Evolutionary conservation across 2,888 invertebrate species (phyloP), one percentile per base, ranked within the genome.

Genomic region (Syritta pipiens): DNA sequence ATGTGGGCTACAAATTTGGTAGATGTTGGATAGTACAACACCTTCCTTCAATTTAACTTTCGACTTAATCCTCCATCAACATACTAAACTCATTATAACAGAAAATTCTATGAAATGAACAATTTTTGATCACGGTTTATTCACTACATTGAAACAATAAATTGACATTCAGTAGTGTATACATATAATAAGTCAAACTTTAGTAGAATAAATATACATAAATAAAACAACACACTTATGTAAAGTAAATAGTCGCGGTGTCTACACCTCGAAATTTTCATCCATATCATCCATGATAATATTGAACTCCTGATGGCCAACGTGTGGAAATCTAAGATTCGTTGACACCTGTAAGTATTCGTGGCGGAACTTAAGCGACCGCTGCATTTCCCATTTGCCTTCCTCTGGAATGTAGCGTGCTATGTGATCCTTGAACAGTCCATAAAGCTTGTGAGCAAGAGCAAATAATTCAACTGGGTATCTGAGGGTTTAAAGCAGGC

Each of bases 381-480:
- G 57, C n/a, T 65, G 30, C 40, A 55, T 48, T 26, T 37, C 32
- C 82, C 82, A 82, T 32, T 32, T 68, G 0, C 81, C 82, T 4
- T 20, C 40, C 9, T 57, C 53, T 3, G 20, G 20, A 6, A 60
- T n/a, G 30, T 81, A 82, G 4, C 55, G 28, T 19, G 49, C 71
- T 6, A 82, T 62, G n/a, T 72, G 63, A 14, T 82, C 72, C 5
- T 62, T 57, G 42, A 82, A 82, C 1, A 81, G 26, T 3, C 81
- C 82, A 17, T 60, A 72, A 4, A 82, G 53, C 1, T 65, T 37
- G 5, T 81, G 17, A 9, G 30, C 46, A 5, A 72, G 6, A 4
- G 49, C 10, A 48, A 82, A 81, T 3, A 82, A 63, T 59, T 81
- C 60, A 10, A 32, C 55, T 2, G 82, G 75, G 40, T 82, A 81